Base-by-base conservation (phyloP, 30 jellyfish, hydroid and myxozoan genomes). In the Aurelia aurita complex sp. Pacific region DNA sequence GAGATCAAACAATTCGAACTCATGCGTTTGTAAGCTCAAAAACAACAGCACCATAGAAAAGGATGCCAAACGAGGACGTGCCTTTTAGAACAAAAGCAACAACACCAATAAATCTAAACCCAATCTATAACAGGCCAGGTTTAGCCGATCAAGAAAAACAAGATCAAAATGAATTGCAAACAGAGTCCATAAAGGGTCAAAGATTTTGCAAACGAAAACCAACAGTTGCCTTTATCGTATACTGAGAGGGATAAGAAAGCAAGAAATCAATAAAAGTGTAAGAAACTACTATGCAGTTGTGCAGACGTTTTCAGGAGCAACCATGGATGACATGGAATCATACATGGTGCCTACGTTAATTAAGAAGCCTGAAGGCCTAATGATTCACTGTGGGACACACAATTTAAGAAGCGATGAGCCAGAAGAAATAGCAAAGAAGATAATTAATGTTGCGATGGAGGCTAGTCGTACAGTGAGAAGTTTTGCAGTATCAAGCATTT, bases 241-340 rank as follows among this genome's bases (percentile, higher is more conserved):
- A 29, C 59, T 69, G 60, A 36, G 80, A 69, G 59, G 80, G 55
- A 69, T 69, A 29, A 29, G 59, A 69, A 69, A 69, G 59, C 80
- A 69, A 35, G 80, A 69, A 36, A 69, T 69, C 61, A 69, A 69
- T 69, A 35, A 69, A 36, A 29, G 42, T 23, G 29, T 23, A 23
- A 23, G 29, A 23, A 23, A 23, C 29, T 23, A 23, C 29, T 23
- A 23, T 23, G 42, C 80, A 18, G 60, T 69, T 35, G 60, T 69
- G 61, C 23, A 69, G 60, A 18, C 80, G 34, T 69, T 69, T 59
- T 18, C 55, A 35, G 80, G 61, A 42, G 80, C 80, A 29, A 69
- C 80, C n/a, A 59, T 69, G 42, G 80, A 69, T 17, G 80, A 69
- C 80, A 69, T 69, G 55, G 80, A 69, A 42, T 29, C 80, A 18